phyloP scores from a whole-genome alignment of 30 jellyfish, hydroid and myxozoan genomes.

The Aurelia coerulea region DNA sequence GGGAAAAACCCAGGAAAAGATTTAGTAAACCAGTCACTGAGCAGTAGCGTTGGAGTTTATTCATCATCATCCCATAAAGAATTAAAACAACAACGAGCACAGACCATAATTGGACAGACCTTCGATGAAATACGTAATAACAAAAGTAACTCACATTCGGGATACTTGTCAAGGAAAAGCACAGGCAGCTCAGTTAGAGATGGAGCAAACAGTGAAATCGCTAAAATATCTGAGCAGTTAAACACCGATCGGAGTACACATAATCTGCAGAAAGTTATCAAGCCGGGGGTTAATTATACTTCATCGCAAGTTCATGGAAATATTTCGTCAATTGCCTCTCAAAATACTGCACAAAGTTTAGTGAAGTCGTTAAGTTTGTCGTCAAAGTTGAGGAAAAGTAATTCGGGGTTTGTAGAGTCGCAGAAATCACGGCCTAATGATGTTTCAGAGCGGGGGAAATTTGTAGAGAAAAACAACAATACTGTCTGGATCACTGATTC shows the following conservation, averaged over 20 bases:
- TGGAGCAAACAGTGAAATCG: conserved; percentile 9
- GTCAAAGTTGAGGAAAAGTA: conserved; percentile 44
- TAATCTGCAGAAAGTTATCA: conserved; percentile 31
- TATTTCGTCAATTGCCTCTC: conserved; percentile 4
- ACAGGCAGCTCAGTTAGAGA: conserved; percentile 14
- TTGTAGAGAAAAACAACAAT: conserved; percentile 65
- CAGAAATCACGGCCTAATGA: conserved; percentile 24
- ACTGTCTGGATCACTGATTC: conserved; percentile 85
- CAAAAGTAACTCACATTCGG: conserved; percentile 6
- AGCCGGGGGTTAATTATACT: conserved; percentile 57
- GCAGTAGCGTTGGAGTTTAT: conserved; percentile 33
- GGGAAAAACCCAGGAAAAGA: conserved; percentile 63
- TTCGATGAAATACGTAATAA: conserved; percentile 18
- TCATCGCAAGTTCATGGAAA: conserved; percentile 20
- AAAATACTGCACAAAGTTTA: conserved; percentile 30
- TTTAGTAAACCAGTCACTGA: conserved; percentile 7
- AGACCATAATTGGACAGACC: background rate
- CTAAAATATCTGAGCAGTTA: conserved; percentile 22
- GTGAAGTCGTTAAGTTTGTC: conserved; percentile 34
- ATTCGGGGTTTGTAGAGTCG: conserved; percentile 40
- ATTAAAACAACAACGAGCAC: background rate
- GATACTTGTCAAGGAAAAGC: conserved; percentile 18
- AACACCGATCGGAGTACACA: conserved; percentile 53
- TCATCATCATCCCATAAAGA: conserved; percentile 15
- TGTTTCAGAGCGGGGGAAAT: conserved; percentile 58